Evolutionary conservation across 2,888 invertebrate genomes (phyloP).

Genomic region (Diaprepes abbreviatus): DNA sequence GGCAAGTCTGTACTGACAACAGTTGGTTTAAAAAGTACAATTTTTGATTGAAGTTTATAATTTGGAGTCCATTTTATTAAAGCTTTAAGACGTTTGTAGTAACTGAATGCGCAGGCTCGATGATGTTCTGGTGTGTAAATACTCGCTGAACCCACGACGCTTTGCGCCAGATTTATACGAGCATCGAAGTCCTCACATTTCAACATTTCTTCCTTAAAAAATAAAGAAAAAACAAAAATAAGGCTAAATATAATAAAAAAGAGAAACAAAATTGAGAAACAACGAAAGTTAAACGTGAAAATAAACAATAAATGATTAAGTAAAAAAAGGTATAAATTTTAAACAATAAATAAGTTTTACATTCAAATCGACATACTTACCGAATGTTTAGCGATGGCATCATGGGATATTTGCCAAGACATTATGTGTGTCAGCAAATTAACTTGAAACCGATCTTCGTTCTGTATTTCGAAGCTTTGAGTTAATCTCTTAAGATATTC

Average conservation of each 20-base stretch:
- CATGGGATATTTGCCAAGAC: constrained; percentile 67
- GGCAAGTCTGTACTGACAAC: constrained; percentile 36
- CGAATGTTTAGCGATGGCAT: no score
- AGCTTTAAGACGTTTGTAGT: constrained; percentile 50
- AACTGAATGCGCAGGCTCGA: constrained; percentile 27
- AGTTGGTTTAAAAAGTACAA: constrained; percentile 53
- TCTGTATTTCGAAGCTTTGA: constrained; percentile 66
- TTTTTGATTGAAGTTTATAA: constrained; percentile 51
- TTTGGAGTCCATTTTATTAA: constrained; percentile 50
- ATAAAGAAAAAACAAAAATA: no score
- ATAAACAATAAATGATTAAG: no score
- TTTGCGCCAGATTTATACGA: constrained; percentile 28
- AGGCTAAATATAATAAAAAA: no score
- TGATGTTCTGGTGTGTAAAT: constrained; percentile 20
- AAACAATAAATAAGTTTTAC: no score
- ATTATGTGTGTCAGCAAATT: constrained; percentile 68
- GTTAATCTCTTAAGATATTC: constrained; percentile 71
- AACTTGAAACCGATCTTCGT: constrained; percentile 71
- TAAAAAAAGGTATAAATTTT: no score
- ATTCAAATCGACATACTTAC: no score
- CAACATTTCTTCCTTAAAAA: constrained; percentile 66
- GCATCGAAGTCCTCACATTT: constrained; percentile 71
- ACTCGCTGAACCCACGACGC: background rate
- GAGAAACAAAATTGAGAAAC: no score
- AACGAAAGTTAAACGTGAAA: no score